Percentiles rank a stretch among this genome's conserved stretches.
phyloP scores from a whole-genome alignment of 2,797 vertebrate species.

The Crocodylus rhombifer region DNA sequence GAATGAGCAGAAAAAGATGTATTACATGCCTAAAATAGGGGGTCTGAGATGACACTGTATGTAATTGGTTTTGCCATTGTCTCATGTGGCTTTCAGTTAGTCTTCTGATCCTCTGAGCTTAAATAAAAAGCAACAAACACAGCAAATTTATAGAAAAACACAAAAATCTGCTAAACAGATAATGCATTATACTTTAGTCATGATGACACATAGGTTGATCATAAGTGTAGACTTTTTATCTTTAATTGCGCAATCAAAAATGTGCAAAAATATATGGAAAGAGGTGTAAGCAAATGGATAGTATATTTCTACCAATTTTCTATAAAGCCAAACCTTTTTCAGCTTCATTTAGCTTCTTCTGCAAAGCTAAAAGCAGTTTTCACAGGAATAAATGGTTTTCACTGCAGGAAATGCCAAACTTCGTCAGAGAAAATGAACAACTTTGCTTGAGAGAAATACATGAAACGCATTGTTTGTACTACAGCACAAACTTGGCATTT shows the following conservation, averaged over 20 bases:
- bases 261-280: background rate
- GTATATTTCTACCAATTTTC: constrained; percentile 21
- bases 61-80: background rate
- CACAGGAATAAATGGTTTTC: constrained; percentile 24
- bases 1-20: background rate
- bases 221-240: background rate
- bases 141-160: background rate
- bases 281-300: constrained; percentile 25
- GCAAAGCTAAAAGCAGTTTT: constrained; percentile 46
- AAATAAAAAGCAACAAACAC: background rate
- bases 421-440: constrained; percentile 7
- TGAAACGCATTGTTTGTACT: background rate
- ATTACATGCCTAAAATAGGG: background rate
- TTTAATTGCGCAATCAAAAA: background rate
- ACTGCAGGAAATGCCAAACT: background rate
- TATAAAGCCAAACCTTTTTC: constrained; percentile 9
- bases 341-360: constrained; percentile 51
- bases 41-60: background rate
- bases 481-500: background rate
- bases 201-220: background rate
- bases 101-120: background rate
- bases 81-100: background rate
- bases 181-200: background rate
- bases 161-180: background rate
- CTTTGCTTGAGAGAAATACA: background rate